Conservation (phyloP, 2,797 vertebrate genomes). For the Hapalemur alaotrensis region DNA sequence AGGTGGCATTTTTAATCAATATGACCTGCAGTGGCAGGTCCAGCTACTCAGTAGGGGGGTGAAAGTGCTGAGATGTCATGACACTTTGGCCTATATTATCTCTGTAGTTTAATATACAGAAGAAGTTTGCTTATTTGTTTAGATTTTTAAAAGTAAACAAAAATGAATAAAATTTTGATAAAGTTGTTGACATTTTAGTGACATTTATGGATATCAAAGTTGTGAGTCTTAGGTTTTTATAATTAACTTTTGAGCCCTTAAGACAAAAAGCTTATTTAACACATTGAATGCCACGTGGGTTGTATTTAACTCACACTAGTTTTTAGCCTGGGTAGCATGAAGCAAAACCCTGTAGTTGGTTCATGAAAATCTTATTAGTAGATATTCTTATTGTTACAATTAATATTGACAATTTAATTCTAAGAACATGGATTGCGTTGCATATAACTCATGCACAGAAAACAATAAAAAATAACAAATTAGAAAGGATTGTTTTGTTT, state of each 20-base stretch:
- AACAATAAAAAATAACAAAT: too few species aligned
- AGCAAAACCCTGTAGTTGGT: too few species aligned
- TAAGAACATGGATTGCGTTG: too few species aligned
- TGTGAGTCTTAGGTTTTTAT: not conserved
- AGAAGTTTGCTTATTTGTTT: not conserved
- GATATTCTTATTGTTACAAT: too few species aligned
- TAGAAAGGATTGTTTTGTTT: too few species aligned
- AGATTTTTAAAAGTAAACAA: not conserved
- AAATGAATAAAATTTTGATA: not conserved
- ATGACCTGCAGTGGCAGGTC: not conserved
- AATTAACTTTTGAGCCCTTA: not conserved
- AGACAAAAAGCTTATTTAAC: not conserved
- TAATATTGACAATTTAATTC: too few species aligned
- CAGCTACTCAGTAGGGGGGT: not conserved
- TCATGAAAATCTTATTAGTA: too few species aligned
- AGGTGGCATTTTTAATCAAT: not conserved
- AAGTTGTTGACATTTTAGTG: not conserved
- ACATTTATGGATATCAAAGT: not conserved
- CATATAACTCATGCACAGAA: too few species aligned
- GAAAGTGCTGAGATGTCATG: not conserved
- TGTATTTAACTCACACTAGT: too few species aligned
- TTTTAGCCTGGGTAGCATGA: too few species aligned
- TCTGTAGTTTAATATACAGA: not conserved
- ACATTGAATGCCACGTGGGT: too few species aligned
- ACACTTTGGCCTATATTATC: not conserved